Evolutionary conservation across 2,113 vertebrate genomes (phyloP).

Genomic region (Psammodynastes pulverulentus): DNA sequence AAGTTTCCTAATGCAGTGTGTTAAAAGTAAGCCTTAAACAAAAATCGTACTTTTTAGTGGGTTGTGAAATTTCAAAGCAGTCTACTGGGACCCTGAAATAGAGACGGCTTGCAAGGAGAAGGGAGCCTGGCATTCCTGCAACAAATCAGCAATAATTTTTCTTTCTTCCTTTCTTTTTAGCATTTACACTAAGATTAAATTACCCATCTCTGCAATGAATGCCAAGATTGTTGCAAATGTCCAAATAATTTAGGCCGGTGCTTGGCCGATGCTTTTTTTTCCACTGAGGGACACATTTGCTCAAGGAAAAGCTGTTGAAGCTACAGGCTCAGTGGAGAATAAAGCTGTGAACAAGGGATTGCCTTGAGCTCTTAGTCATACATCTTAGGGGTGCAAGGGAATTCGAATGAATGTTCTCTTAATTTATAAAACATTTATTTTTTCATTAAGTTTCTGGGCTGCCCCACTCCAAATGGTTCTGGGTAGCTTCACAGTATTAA

Average conservation of each 20-base stretch:
- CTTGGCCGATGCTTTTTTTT: neutral
- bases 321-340: neutral
- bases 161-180: neutral
- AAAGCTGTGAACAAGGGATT: neutral
- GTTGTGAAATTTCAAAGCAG: slow-evolving; percentile 28
- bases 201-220: neutral
- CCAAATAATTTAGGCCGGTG: neutral
- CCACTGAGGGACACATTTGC: neutral
- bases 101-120: neutral
- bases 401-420: neutral
- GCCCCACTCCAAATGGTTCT: neutral
- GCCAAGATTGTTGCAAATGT: neutral
- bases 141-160: neutral
- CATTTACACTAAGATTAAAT: neutral
- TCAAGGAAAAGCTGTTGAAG: neutral
- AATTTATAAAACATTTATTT: neutral
- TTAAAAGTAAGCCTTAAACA: slow-evolving; percentile 32
- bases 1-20: neutral
- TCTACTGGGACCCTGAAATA: slow-evolving; percentile 6
- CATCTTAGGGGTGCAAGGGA: neutral
- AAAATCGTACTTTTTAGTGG: slow-evolving; percentile 29
- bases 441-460: neutral
- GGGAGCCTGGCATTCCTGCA: neutral
- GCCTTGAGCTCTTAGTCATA: neutral
- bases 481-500: neutral